Evolutionary conservation across 2,888 invertebrate genomes (phyloP).

Genomic region (Hypena proboscidalis): DNA sequence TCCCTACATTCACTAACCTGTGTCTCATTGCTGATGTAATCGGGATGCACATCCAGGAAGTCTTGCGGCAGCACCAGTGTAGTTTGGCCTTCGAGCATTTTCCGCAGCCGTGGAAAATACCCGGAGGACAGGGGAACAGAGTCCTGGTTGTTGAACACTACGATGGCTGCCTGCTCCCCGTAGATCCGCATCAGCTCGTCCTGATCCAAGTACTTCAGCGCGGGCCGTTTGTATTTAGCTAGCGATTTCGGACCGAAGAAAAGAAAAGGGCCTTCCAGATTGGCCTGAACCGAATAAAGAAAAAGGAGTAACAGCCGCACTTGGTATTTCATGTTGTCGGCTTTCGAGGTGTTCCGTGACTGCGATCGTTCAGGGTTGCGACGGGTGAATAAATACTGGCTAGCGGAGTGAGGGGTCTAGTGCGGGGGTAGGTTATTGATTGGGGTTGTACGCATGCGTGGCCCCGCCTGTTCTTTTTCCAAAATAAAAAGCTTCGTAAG

Average conservation of each 20-base stretch:
- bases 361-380: constrained; percentile 4
- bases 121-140: constrained; percentile 82
- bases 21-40: constrained; percentile 86
- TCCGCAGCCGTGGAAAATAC: constrained; percentile 83
- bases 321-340: constrained; percentile 30
- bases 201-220: constrained; percentile 81
- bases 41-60: constrained; percentile 84
- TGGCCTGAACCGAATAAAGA: constrained; percentile 59
- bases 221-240: constrained; percentile 75
- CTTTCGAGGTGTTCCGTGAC: constrained; percentile 17
- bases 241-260: constrained; percentile 85
- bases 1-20: constrained; percentile 65
- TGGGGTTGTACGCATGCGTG: constrained; percentile 27
- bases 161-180: constrained; percentile 83
- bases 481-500: constrained; percentile 11
- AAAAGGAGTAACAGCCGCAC: constrained; percentile 35
- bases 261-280: constrained; percentile 85
- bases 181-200: constrained; percentile 85
- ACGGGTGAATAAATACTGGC: neutral
- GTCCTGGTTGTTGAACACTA: constrained; percentile 86
- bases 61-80: constrained; percentile 85
- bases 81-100: constrained; percentile 80
- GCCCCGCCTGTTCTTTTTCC: neutral
- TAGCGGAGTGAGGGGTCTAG: neutral
- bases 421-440: constrained; percentile 24